Conservation (phyloP, 1,140 invertebrate species). For the Bradysia coprophila region DNA sequence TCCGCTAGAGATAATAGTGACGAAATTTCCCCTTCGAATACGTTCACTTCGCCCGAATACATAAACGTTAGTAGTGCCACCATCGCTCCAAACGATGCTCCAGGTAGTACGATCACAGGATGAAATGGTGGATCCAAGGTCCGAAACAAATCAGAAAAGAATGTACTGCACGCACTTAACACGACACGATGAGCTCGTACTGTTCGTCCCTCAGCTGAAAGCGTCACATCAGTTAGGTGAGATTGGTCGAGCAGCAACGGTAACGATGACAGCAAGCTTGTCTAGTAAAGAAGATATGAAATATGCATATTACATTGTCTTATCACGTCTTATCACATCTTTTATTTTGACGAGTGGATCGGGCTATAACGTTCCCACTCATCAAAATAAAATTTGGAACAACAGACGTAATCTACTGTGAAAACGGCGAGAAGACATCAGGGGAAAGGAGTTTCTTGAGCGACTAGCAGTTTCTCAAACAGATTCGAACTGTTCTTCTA, state of each 20-base stretch:
- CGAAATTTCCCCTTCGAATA: constrained; percentile 63
- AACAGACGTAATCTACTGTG: background rate
- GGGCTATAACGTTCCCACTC: background rate
- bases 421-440: background rate
- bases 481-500: too few species aligned
- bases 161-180: constrained; percentile 77
- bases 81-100: constrained; percentile 60
- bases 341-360: background rate
- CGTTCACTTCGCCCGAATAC: constrained; percentile 82
- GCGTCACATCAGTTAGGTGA: constrained; percentile 73
- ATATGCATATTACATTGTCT: background rate
- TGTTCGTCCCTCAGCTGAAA: constrained; percentile 61
- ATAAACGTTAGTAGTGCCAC: constrained; percentile 74
- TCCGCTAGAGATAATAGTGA: constrained; percentile 65
- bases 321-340: background rate
- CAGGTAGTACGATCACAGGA: constrained; percentile 66
- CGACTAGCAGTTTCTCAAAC: too few species aligned
- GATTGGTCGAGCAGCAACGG: constrained; percentile 65
- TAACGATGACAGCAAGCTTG: constrained; percentile 64
- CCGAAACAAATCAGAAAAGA: constrained; percentile 76
- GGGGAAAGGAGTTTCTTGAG: too few species aligned
- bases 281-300: constrained; percentile 15
- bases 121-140: constrained; percentile 50
- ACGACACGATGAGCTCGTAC: constrained; percentile 74
- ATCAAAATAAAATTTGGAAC: background rate